phyloP scores from a whole-genome alignment of 2,797 vertebrate genomes.

The Acropternis orthonyx region DNA sequence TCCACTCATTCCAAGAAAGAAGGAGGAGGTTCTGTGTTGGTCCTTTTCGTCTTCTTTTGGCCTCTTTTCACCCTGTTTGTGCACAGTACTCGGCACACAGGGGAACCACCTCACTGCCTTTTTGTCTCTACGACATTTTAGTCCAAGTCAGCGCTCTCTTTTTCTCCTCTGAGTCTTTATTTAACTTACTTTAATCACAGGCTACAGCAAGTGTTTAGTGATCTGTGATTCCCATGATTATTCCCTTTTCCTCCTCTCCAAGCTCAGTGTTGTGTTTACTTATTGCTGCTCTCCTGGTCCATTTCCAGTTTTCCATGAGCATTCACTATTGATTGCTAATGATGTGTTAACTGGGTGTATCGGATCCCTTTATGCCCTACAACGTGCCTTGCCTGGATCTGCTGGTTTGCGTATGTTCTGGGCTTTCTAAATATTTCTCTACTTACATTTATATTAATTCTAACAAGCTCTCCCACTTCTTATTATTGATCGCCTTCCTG shows the following conservation, averaged over 20 bases:
- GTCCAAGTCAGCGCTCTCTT: background rate
- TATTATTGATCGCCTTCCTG: background rate
- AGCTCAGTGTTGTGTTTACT: background rate
- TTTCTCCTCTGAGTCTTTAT: background rate
- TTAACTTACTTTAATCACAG: conserved; percentile 6
- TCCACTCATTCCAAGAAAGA: background rate
- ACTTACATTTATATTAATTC: background rate
- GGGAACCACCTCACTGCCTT: background rate
- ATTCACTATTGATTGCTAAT: background rate
- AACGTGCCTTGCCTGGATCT: background rate
- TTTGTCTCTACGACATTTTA: background rate
- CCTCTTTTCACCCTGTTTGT: background rate
- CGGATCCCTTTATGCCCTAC: background rate
- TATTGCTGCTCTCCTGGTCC: conserved; percentile 12
- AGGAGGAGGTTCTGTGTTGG: background rate
- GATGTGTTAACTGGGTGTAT: conserved; percentile 22
- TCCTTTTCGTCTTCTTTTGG: background rate
- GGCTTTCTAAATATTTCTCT: background rate
- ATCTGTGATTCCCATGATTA: conserved; percentile 53
- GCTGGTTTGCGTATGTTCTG: background rate
- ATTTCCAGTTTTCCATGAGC: conserved; percentile 42
- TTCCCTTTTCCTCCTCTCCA: background rate
- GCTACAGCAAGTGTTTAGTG: background rate
- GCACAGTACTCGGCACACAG: background rate
- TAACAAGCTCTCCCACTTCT: background rate